Evolutionary conservation across 2,888 invertebrate genomes (phyloP).

Genomic region (Volucella inanis): DNA sequence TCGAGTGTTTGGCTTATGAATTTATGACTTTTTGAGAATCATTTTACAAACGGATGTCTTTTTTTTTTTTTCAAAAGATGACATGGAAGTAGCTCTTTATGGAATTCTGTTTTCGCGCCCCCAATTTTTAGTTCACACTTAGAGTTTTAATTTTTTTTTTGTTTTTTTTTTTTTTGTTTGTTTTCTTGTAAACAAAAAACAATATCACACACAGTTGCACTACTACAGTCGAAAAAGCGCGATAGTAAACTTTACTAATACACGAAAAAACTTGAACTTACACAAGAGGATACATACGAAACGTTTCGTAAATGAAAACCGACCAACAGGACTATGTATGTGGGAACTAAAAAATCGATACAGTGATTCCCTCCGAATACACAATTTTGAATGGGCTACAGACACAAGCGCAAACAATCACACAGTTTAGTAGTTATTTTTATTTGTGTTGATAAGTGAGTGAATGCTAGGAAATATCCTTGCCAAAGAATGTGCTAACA

Average conservation of each 20-base stretch:
- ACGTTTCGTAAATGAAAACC: slow-evolving; percentile 40
- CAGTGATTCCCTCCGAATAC: slow-evolving; percentile 45
- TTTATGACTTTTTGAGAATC: background rate
- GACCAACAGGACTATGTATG: slow-evolving; percentile 43
- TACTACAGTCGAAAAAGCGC: slow-evolving; percentile 24
- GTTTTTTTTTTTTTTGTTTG: slow-evolving; percentile 2
- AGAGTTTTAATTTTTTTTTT: too few relatives aligned
- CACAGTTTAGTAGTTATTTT: background rate
- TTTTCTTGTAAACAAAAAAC: slow-evolving; percentile 60
- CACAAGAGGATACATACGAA: slow-evolving; percentile 13
- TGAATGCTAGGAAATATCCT: slow-evolving; percentile 12
- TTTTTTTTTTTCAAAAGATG: background rate
- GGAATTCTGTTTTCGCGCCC: slow-evolving; percentile 55
- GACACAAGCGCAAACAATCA: background rate
- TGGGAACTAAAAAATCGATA: slow-evolving; percentile 63
- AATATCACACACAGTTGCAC: slow-evolving; percentile 26
- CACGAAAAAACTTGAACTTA: background rate
- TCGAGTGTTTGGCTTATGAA: background rate
- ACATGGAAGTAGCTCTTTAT: slow-evolving; percentile 10
- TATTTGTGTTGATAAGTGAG: background rate
- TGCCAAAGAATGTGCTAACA: slow-evolving; percentile 48
- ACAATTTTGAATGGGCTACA: slow-evolving; percentile 65
- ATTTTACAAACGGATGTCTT: slow-evolving; percentile 11
- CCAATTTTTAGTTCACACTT: slow-evolving; percentile 43
- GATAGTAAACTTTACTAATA: slow-evolving; percentile 40